phyloP scores from a whole-genome alignment of 2,797 vertebrate genomes.

The Pitangus sulphuratus region DNA sequence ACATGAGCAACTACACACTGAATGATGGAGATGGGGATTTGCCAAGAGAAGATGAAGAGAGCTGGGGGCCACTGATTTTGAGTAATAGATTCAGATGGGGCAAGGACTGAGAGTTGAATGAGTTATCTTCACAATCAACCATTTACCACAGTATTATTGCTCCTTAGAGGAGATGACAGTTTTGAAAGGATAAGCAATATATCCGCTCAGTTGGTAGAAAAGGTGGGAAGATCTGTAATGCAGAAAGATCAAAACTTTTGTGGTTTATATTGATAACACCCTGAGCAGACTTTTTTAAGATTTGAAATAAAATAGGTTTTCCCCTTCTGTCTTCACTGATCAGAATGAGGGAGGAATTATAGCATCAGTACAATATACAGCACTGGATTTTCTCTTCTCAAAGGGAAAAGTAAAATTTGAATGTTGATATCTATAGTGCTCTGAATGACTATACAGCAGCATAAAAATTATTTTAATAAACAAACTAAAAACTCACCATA shows the following conservation, averaged over 20 bases:
- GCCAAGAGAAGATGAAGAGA: background rate
- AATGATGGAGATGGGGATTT: background rate
- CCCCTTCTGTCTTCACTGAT: background rate
- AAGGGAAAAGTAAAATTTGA: background rate
- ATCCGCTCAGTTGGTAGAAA: background rate
- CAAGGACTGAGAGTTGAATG: background rate
- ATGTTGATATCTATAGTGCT: background rate
- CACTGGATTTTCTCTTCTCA: background rate
- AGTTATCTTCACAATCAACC: background rate
- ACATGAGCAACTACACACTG: background rate
- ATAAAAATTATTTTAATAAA: background rate
- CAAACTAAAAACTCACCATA: background rate
- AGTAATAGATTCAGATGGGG: background rate
- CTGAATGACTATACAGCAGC: background rate
- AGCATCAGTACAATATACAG: background rate
- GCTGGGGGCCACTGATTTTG: background rate
- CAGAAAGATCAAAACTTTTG: background rate
- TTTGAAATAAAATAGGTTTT: background rate
- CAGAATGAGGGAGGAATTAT: background rate
- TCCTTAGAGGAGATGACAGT: background rate
- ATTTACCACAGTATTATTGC: background rate
- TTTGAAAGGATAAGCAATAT: background rate
- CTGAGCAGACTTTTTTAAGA: background rate
- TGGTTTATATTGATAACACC: background rate
- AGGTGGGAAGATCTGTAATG: background rate